Evolutionary conservation across 2,113 vertebrate species (phyloP).

Genomic region (Dromaius novaehollandiae): DNA sequence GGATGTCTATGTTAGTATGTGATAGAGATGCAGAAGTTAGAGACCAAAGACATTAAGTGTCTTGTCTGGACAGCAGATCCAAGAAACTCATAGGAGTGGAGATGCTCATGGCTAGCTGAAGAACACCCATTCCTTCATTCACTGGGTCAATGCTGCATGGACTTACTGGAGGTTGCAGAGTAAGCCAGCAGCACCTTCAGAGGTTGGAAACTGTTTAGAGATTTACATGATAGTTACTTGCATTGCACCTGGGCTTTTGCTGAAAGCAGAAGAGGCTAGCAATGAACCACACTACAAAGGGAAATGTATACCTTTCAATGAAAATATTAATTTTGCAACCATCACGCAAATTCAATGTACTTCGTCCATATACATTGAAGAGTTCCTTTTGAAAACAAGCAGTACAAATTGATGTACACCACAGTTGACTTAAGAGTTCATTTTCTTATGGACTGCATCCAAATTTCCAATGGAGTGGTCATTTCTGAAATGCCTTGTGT

Average conservation of each 20-base stretch:
- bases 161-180: background rate
- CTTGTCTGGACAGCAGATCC: background rate
- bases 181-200: background rate
- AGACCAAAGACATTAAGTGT: background rate
- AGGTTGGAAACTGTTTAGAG: background rate
- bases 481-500: background rate
- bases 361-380: background rate
- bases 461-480: background rate
- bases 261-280: background rate
- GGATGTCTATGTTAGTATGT: background rate
- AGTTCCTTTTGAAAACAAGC: background rate
- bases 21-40: background rate
- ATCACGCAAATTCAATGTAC: background rate
- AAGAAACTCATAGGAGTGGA: background rate
- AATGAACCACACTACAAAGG: background rate
- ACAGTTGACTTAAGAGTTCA: rapidly evolving
- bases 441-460: background rate
- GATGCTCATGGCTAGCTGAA: background rate
- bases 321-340: background rate
- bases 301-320: background rate
- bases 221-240: background rate
- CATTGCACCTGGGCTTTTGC: background rate
- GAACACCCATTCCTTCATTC: background rate
- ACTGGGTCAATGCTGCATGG: background rate
- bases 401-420: background rate